A percentile compares a stretch with the other conserved stretches of the same genome.
phyloP scores from a whole-genome alignment of 2,888 invertebrate species.

The Liodrosophila aerea region DNA sequence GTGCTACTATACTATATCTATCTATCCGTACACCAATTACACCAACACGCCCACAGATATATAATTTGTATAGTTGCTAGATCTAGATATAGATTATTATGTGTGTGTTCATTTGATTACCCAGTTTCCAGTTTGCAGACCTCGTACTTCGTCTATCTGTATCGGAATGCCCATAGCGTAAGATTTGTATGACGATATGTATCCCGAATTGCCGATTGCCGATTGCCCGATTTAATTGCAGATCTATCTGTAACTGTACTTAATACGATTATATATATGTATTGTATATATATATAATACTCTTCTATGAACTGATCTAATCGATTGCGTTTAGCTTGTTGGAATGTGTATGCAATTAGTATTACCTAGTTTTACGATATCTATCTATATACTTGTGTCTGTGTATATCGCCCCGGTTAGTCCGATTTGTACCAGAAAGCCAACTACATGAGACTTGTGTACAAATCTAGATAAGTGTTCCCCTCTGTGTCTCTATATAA shows the following conservation, averaged over 20 bases:
- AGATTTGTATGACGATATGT: conserved; percentile 55
- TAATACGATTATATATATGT: conserved; percentile 64
- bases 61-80: conserved; percentile 34
- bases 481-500: conserved; percentile 38
- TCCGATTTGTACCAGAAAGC: conserved; percentile 53
- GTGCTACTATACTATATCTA: no score
- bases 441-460: conserved; percentile 38
- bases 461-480: conserved; percentile 38
- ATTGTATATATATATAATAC: no score
- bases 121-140: conserved; percentile 56
- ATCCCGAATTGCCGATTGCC: no score
- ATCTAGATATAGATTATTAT: conserved; percentile 27
- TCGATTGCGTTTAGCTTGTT: conserved; percentile 51
- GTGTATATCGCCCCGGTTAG: conserved; percentile 32
- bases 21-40: conserved; percentile 18
- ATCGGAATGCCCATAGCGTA: conserved; percentile 53
- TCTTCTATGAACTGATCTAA: conserved; percentile 50
- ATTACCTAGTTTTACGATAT: conserved; percentile 19
- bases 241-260: conserved; percentile 52
- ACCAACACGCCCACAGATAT: conserved; percentile 48
- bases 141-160: conserved; percentile 57
- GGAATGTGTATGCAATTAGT: conserved; percentile 69
- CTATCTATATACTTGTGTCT: conserved; percentile 39
- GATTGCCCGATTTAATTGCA: conserved; percentile 21
- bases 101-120: conserved; percentile 55